Percentiles rank a stretch among this genome's conserved stretches.
These are phyloP conservation scores for Meandrina meandrites DNA, from an alignment of 92 coral and sea anemone species.

Conservation along the genomic window DNA sequence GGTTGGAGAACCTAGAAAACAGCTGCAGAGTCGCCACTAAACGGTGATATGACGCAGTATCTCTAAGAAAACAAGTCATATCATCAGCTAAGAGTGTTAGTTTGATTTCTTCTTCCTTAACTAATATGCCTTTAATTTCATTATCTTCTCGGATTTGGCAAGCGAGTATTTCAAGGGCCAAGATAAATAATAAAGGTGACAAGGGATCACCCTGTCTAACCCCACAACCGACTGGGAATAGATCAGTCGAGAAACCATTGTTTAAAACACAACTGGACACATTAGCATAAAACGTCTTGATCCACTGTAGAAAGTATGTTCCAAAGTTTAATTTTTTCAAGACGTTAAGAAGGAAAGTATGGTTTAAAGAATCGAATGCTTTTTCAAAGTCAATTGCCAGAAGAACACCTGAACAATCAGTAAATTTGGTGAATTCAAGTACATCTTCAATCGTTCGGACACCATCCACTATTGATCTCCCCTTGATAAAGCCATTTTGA, in stretches of 20 bases:
- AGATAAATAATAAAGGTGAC: constrained; percentile 41
- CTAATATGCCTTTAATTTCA: constrained; percentile 25
- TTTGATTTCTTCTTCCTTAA: constrained; percentile 37
- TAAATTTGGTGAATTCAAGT: constrained; percentile 23
- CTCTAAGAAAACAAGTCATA: constrained; percentile 34
- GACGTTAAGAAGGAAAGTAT: not conserved
- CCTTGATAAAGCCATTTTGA: constrained; percentile 46
- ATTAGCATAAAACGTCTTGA: not conserved
- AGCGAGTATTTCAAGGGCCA: constrained; percentile 36
- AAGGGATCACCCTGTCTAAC: constrained; percentile 45
- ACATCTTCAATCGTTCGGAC: constrained; percentile 47
- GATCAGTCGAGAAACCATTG: not conserved
- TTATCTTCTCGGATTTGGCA: constrained; percentile 23
- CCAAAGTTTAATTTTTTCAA: no score
- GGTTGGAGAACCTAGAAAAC: constrained; percentile 20
- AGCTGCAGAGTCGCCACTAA: constrained; percentile 9
- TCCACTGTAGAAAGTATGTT: not conserved
- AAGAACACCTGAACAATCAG: constrained; percentile 11
- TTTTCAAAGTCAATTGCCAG: constrained; percentile 33
- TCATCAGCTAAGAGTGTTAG: constrained; percentile 60
- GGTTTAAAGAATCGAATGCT: constrained; percentile 15
- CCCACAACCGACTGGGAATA: constrained; percentile 19
- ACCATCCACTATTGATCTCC: constrained; percentile 36
- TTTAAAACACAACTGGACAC: not conserved
- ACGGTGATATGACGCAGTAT: constrained; percentile 6